Evolutionary conservation across 37 sponge, comb jelly and placozoan species (phyloP).

Genomic region (Tethya wilhelma): DNA sequence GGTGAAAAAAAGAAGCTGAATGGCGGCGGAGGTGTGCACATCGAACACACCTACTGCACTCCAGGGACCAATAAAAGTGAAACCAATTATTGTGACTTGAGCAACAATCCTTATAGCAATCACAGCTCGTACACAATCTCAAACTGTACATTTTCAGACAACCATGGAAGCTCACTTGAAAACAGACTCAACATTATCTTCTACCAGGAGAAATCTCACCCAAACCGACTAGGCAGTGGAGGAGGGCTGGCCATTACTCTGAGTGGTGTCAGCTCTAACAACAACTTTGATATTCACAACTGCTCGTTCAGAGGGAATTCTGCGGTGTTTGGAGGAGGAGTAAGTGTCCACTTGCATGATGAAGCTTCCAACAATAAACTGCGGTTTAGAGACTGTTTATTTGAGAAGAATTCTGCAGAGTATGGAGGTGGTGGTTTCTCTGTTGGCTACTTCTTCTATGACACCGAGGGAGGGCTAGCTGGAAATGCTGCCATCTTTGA

Average conservation of each 20-base stretch:
- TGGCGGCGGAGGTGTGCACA: conserved; percentile 29
- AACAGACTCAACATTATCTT: not conserved
- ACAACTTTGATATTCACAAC: not conserved
- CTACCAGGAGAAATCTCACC: not conserved
- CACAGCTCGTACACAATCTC: not conserved
- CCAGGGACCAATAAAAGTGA: too few species aligned
- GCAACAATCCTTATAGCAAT: not conserved
- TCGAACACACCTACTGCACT: conserved; percentile 15
- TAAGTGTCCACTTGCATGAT: not conserved
- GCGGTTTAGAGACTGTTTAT: not conserved
- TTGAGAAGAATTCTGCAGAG: conserved; percentile 8
- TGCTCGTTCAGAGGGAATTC: conserved; percentile 2
- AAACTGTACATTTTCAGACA: not conserved
- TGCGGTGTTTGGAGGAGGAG: not conserved
- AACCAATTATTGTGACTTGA: not conserved
- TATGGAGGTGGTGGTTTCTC: conserved; percentile 8
- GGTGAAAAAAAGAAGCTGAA: not conserved
- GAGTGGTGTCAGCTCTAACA: not conserved
- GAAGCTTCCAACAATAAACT: not conserved
- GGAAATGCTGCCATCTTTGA: not conserved
- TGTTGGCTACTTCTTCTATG: not conserved
- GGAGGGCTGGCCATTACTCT: conserved; percentile 4
- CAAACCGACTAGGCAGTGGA: not conserved
- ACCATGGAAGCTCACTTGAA: not conserved
- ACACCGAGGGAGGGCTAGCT: not conserved